These are phyloP conservation scores for Melanerpes formicivorus DNA, from an alignment of 2,113 vertebrate genomes.

Conservation along the genomic window DNA sequence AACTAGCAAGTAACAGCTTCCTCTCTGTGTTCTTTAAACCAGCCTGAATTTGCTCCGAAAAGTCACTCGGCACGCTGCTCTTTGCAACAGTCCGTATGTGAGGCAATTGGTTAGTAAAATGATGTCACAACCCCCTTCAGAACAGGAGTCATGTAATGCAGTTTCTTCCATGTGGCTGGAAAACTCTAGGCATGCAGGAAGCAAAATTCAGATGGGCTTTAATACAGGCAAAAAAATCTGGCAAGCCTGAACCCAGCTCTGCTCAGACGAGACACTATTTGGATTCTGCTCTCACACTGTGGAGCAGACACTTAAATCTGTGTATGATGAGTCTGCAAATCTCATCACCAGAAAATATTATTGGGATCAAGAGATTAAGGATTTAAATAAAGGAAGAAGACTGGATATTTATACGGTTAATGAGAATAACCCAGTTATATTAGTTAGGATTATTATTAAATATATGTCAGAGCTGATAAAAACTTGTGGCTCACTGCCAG, in stretches of 20 bases:
- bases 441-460: slow-evolving; percentile 51
- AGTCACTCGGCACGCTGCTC: background rate
- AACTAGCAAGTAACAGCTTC: background rate
- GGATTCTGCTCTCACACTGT: slow-evolving; percentile 1
- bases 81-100: background rate
- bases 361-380: slow-evolving; percentile 47
- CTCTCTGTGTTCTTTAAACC: background rate
- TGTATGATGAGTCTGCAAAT: slow-evolving; percentile 38
- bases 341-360: slow-evolving; percentile 49
- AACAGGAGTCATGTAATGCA: slow-evolving; percentile 5
- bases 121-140: background rate
- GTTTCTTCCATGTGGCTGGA: slow-evolving; percentile 14
- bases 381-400: slow-evolving; percentile 52
- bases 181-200: background rate
- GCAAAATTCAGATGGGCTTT: slow-evolving; percentile 4
- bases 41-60: background rate
- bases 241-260: background rate
- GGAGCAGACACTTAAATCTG: slow-evolving; percentile 35
- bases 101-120: slow-evolving; percentile 16
- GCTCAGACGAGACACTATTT: slow-evolving; percentile 22
- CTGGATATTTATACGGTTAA: slow-evolving; percentile 49
- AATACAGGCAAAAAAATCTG: background rate
- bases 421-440: slow-evolving; percentile 56
- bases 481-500: background rate
- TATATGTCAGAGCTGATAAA: slow-evolving; percentile 42